Percentiles rank a stretch among this genome's conserved stretches.
These are phyloP conservation scores for Oryzias celebensis DNA, from an alignment of 2,113 vertebrate genomes.

Conservation along the genomic window DNA sequence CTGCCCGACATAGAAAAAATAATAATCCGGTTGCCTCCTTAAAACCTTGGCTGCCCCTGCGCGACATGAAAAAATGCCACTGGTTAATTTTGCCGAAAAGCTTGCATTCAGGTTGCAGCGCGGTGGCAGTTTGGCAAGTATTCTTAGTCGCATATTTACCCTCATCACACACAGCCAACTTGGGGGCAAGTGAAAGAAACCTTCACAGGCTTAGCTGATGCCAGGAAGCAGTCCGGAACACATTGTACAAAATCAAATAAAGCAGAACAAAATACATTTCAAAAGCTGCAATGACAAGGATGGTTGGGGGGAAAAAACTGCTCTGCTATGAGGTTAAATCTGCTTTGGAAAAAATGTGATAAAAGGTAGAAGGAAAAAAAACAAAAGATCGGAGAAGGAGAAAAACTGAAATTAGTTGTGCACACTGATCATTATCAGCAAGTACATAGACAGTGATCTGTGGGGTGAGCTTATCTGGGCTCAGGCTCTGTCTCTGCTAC, in stretches of 20 bases:
- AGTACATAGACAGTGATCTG: conserved; percentile 71
- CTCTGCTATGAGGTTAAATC: conserved; percentile 42
- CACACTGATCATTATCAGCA: conserved; percentile 72
- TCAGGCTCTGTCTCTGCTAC: conserved; percentile 59
- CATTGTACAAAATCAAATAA: conserved; percentile 12
- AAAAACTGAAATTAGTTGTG: conserved; percentile 61
- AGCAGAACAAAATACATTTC: conserved; percentile 15
- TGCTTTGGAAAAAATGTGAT: conserved; percentile 23
- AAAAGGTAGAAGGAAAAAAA: conserved; percentile 38
- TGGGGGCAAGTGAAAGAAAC: not conserved
- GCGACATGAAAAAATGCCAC: too few relatives aligned
- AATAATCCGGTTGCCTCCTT: too few relatives aligned
- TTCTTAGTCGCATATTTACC: not conserved
- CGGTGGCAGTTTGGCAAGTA: too few relatives aligned
- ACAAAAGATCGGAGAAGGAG: conserved; percentile 43
- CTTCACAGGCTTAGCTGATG: conserved; percentile 17
- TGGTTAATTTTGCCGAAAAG: too few relatives aligned
- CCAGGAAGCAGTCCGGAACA: conserved; percentile 7
- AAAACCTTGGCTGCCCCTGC: too few relatives aligned
- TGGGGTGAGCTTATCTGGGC: conserved; percentile 67
- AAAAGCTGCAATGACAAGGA: conserved; percentile 23
- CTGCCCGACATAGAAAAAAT: too few relatives aligned
- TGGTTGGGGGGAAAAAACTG: not conserved
- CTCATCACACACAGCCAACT: conserved; percentile 5
- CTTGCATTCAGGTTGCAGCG: too few relatives aligned